Evolutionary conservation across 2,888 invertebrate genomes (phyloP), one percentile per base, ranked within the genome.

Genomic region (Drosophila barbarae): DNA sequence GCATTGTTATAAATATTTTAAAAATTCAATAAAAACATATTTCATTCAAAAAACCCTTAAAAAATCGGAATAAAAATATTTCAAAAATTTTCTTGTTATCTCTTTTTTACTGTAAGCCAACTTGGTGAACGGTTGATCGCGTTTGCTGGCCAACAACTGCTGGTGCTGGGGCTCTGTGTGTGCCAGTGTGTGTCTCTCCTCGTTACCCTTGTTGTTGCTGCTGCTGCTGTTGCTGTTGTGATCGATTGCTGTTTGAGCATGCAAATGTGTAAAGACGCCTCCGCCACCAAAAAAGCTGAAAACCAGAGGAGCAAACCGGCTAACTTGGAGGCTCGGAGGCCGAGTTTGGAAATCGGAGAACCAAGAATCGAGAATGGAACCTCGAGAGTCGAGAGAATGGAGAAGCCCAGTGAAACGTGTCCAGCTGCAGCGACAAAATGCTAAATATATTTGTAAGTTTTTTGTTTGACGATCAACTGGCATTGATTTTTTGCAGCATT

Each of bases 221-320:
- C 28, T 9, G 26, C 26, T 9, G 39, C 23, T 50, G 66, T 35
- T 63, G 51, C 65, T 68, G 68, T 68, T 68, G 68, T 68, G 84
- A 84, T 81, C 83, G 81, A 84, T 84, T 84, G 81, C 81, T 84
- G 81, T 84, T 84, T 81, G 83, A 82, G 84, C 84, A 81, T 81
- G 81, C 84, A 81, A 81, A 81, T 81, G 81, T 82, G 84, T 84
- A 81, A 84, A 81, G 84, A 81, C 81, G 81, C 81, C 84, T 81
- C 83, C 84, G 79, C 83, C 83, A 82, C 74, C 69, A 64, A 57
- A 51, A 59, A 61, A 42, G 28, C 76, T 30, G 30, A 46, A 75
- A 80, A 68, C 76, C 75, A 63, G 61, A 50, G 42, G 42, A 63
- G 13, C 70, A 77, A 74, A 77, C 75, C 77, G 74, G 75, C 80